Base-by-base conservation (phyloP, 2,113 vertebrate species). In the Delphinus delphis region DNA sequence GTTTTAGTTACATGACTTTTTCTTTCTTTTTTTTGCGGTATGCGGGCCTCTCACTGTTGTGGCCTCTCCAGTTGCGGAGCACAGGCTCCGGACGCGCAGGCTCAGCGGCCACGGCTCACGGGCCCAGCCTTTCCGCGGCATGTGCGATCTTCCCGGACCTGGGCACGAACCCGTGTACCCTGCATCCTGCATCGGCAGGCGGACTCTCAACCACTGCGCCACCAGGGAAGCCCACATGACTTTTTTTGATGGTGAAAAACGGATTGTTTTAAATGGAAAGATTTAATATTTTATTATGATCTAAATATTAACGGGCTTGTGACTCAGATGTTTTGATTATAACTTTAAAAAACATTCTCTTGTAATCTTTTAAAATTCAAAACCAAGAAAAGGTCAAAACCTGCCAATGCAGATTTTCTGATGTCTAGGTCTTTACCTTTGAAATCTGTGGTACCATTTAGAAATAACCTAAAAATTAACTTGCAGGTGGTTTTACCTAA, bases 231-330 rank as follows among this genome's bases (percentile, higher is more conserved):
- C 47, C 47, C 47, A 47, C 47, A 47, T 47, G 47, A 3, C 47
- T 47, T 47, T 47, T 88, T 91, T 95, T 92, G 82, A 92, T 96
- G 36, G 67, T 97, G 96, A 97, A 97, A 97, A 85, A 79, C 93
- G 97, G 50, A 95, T 44, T 50, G 28, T 83, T 95, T 91, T 98
- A 81, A 96, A 96, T 97, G 96, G 97, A 98, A 97, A 98, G 82
- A 95, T 67, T 80, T 58, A 89, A 82, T 96, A 97, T 96, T 98
- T 98, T 94, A 97, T 97, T 93, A 96, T 96, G 86, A 90, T 95
- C 74, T 89, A 94, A 98, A 95, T 96, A 97, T 97, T 97, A 97
- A 88, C 93, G 80, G 87, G 55, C 85, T 63, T 97, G 76, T 97
- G 90, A 98, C 55, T 97, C 77, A 97, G 85, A 95, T 68, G 31